Evolutionary conservation across 92 coral and sea anemone genomes (phyloP), one percentile per base, ranked within the genome.

Genomic region (Porites cylindrica): DNA sequence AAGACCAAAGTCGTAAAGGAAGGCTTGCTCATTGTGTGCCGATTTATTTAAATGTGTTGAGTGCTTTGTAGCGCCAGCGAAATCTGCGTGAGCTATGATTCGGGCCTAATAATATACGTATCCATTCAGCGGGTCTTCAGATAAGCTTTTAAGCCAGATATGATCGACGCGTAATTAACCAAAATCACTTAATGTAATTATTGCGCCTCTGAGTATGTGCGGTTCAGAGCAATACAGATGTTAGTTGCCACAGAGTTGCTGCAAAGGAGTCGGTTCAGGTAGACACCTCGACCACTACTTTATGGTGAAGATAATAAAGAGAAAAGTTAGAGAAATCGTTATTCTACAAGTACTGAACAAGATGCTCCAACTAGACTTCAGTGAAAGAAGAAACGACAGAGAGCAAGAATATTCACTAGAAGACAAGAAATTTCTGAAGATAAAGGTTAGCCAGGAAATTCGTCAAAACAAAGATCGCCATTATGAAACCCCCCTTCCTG

Each of bases 401-500:
- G 79, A 74, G 60, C 65, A 71, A 51, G 79, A 26, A 26, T 32
- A 64, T 29, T 82, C 92, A 10, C 26, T 64, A 68, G 88, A 89
- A 68, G 93, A 90, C 67, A 89, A 56, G 50, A 67, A 26, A 18
- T 84, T 84, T 43, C 78, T 83, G 14, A 53, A 83, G 79, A 89
- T 52, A 10, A 38, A 38, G 47, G 88, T 89, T n/a, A 47, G 59
- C 63, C 52, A 88, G 54, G 88, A 56, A 8, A 58, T 51, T 26
- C 47, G 10, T 10, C 54, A 4, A 29, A 20, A 13, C n/a, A 76
- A 63, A 16, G 66, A 88, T 75, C 77, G 77, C 17, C 89, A 83
- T 81, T 89, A 89, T 71, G 79, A 89, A 61, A 76, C 78, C 66
- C 85, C 91, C 47, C 73, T 90, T 60, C 93, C 87, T 14, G 79